phyloP scores from a whole-genome alignment of 2,797 vertebrate species.

The Acanthis flammea region DNA sequence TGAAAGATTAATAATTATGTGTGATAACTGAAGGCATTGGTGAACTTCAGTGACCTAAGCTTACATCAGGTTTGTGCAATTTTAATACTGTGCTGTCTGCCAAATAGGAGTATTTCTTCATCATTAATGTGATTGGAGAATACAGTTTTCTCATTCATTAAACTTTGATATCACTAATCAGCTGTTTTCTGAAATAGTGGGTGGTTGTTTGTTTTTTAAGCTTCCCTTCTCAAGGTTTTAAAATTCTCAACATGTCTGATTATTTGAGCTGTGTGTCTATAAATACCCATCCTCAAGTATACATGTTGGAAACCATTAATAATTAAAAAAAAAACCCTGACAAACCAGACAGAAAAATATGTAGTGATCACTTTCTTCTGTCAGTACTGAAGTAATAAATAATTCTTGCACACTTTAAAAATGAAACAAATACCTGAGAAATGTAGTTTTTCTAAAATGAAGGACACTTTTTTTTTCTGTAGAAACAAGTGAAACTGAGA shows the following conservation, averaged over 20 bases:
- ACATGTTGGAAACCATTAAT: not conserved
- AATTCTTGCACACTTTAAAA: not conserved
- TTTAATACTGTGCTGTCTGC: not conserved
- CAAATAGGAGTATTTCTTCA: not conserved
- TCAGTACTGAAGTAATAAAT: not conserved
- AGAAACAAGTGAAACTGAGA: not conserved
- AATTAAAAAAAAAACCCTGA: not conserved
- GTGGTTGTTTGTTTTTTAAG: not conserved
- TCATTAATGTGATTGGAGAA: not conserved
- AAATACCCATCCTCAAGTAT: not conserved
- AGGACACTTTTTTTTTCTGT: fast-evolving
- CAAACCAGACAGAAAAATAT: not conserved
- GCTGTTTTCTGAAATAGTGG: not conserved
- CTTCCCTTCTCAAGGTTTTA: not conserved
- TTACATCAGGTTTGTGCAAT: not conserved
- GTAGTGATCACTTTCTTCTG: not conserved
- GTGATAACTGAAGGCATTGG: not conserved
- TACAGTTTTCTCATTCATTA: not conserved
- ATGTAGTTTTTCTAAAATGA: fast-evolving
- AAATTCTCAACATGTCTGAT: not conserved
- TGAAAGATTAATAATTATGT: not conserved
- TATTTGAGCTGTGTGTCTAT: not conserved
- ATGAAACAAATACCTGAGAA: not conserved
- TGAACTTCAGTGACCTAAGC: not conserved
- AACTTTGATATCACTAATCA: not conserved